Evolutionary conservation across 2,888 invertebrate species (phyloP).

Genomic region (Colletes collaris): DNA sequence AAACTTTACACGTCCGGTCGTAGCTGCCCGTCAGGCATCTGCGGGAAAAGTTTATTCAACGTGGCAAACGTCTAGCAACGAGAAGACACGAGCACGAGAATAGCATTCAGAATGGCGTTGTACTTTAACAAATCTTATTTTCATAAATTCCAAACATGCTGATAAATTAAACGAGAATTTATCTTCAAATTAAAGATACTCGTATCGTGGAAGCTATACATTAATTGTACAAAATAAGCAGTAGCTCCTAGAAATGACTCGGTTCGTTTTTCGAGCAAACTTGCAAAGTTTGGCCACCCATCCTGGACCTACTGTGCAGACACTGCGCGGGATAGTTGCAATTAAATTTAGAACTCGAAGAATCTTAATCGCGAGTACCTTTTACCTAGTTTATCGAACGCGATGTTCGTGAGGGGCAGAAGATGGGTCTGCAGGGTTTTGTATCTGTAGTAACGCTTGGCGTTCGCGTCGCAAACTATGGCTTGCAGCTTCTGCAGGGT

Average conservation of each 20-base stretch:
- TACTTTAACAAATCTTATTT: no score
- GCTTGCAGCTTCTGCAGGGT: slow-evolving; percentile 87
- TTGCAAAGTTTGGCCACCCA: background rate
- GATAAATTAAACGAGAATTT: no score
- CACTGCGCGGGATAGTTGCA: background rate
- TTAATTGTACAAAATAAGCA: background rate
- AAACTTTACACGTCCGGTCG: slow-evolving; percentile 92
- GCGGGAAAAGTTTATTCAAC: slow-evolving; percentile 15
- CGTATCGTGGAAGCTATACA: no score
- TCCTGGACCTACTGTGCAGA: background rate
- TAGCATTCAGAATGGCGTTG: no score
- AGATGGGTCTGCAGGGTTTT: slow-evolving; percentile 88
- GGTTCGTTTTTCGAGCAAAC: no score
- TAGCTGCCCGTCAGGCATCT: slow-evolving; percentile 93
- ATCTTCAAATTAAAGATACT: no score
- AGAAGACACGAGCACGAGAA: no score
- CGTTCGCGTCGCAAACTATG: slow-evolving; percentile 86
- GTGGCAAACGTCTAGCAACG: no score
- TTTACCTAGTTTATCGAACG: slow-evolving; percentile 88
- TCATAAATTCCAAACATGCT: no score
- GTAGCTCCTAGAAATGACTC: no score
- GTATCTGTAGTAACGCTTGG: slow-evolving; percentile 87
- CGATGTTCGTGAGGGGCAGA: slow-evolving; percentile 89
- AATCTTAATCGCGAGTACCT: slow-evolving; percentile 82
- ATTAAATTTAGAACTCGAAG: slow-evolving; percentile 25